Conservation (phyloP, 2,888 invertebrate genomes). For the Deilephila elpenor region DNA sequence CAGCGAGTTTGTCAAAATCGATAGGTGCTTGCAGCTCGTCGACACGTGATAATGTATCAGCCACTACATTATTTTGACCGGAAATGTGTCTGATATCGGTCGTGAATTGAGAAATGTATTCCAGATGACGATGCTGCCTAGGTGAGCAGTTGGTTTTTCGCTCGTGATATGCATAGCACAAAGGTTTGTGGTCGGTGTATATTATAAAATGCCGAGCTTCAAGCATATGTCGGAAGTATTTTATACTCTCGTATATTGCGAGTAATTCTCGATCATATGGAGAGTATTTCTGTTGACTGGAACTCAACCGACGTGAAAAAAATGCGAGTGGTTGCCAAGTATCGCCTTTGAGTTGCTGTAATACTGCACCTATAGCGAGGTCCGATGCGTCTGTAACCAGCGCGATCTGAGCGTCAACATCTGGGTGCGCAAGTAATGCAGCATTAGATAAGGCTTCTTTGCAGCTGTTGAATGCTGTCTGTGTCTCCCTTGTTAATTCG, state of each 20-base stretch:
- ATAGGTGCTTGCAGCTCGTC: conserved; percentile 29
- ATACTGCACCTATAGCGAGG: conserved; percentile 21
- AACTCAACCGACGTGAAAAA: conserved; percentile 27
- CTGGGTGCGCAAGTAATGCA: too few relatives aligned
- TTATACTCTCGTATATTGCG: conserved; percentile 17
- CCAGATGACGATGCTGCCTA: conserved; percentile 37
- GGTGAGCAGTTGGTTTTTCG: conserved; percentile 28
- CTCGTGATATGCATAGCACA: conserved; percentile 26
- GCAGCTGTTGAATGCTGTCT: conserved; percentile 25
- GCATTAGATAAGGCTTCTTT: conserved; percentile 27
- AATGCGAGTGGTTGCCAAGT: too few relatives aligned
- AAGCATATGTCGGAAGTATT: too few relatives aligned
- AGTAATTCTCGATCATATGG: conserved; percentile 25
- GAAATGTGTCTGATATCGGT: too few relatives aligned
- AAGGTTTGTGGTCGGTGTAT: conserved; percentile 4
- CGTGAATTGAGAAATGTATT: conserved; percentile 57
- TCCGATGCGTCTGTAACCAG: conserved; percentile 30
- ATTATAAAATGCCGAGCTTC: not conserved
- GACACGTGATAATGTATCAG: conserved; percentile 52
- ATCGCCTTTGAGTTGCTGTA: conserved; percentile 29
- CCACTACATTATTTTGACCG: conserved; percentile 52
- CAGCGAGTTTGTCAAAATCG: not conserved
- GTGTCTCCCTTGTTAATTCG: not conserved
- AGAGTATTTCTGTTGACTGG: conserved; percentile 30
- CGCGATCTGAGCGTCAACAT: conserved; percentile 22